Evolutionary conservation across 2,113 vertebrate genomes (phyloP).

Genomic region (Mola mola): DNA sequence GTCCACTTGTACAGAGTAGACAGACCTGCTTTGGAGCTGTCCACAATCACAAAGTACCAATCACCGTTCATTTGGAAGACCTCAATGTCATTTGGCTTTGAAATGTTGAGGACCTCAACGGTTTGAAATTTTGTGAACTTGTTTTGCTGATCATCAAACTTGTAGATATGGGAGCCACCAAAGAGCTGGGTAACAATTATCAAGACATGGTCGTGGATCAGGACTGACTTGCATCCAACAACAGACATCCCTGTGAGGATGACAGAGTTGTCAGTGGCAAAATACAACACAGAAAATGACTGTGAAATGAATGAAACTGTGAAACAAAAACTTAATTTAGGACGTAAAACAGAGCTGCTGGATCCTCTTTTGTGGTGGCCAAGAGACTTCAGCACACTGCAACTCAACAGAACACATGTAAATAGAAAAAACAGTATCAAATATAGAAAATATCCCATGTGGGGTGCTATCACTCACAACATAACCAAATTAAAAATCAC

Average conservation of each 20-base stretch:
- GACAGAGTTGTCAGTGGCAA: conserved; percentile 1
- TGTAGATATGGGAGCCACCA: conserved; percentile 95
- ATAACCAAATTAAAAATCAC: no score
- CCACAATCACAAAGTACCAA: conserved; percentile 94
- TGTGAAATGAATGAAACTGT: no score
- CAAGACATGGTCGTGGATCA: conserved; percentile 91
- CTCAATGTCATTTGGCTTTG: conserved; percentile 97
- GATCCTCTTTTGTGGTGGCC: no score
- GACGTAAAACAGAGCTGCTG: no score
- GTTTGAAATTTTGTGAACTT: conserved; percentile 97
- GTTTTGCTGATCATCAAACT: conserved; percentile 92
- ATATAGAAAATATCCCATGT: no score
- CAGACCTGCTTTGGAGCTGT: conserved; percentile 96
- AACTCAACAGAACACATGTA: no score
- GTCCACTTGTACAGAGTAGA: conserved; percentile 96
- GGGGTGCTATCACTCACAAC: no score
- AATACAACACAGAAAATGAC: background rate
- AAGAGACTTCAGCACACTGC: no score
- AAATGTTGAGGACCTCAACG: conserved; percentile 94
- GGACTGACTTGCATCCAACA: conserved; percentile 93
- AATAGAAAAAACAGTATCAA: no score
- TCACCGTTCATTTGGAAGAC: conserved; percentile 91
- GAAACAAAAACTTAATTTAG: no score
- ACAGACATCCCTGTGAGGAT: conserved; percentile 90
- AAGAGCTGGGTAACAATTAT: conserved; percentile 97